Evolutionary conservation across 1,140 invertebrate species (phyloP), one percentile per base, ranked within the genome.

Genomic region (Coelopa frigida): DNA sequence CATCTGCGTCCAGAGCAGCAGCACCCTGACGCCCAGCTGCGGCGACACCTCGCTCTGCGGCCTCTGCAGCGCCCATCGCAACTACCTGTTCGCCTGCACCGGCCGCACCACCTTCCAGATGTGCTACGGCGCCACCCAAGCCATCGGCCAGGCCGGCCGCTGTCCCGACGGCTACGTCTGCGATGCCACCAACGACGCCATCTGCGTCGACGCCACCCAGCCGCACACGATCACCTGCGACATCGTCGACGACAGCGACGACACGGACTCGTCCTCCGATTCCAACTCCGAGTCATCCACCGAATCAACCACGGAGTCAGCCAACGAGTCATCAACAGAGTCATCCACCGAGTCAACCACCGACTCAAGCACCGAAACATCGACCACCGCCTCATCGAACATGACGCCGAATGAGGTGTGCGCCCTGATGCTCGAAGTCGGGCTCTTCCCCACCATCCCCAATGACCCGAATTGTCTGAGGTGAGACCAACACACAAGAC

Each of bases 41-140:
- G 63, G 60, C 0, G 60, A 66, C 35, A 66, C 60, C 20, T 51
- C 60, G 5, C 44, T 57, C 15, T 67, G 63, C 33, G 62, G 63
- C 3, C 51, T 45, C 7, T 67, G 63, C n/a, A 63, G 52, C 32
- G 63, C 63, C 3, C 57, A 59, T 12, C 35, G 46, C 0, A 67
- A 67, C 40, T 56, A 56, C 36, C 42, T 63, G 7, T 67, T 67
- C 18, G 58, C 63, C 35, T 67, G 63, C 32, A 50, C 46, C 12
- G 66, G 63, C 35, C 54, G 60, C 0, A 44, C 55, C 1, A 56
- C 56, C 24, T 67, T 67, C 12, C 63, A 63, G 33, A 61, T 67
- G 58, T 67, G 63, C 42, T 63, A 66, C 23, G 63, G 63, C 6
- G 62, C 60, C 24, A 36, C 44, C 1, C 55, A 49, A 6, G 56